phyloP scores from a whole-genome alignment of 2,888 invertebrate species.

The Lobophora halterata region DNA sequence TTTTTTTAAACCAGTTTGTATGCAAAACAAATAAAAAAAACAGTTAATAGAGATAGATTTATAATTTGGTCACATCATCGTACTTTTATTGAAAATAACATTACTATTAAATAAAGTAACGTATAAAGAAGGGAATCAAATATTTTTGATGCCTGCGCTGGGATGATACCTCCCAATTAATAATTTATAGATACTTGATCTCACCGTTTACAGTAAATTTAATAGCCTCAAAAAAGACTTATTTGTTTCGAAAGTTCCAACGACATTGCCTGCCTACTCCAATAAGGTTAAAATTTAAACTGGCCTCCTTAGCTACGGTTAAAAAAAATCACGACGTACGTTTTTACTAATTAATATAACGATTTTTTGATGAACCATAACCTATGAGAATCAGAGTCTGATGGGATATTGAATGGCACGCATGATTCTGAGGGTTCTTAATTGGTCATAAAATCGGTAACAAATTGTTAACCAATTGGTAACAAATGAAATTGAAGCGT shows the following conservation, averaged over 20 bases:
- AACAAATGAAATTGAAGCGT: neutral
- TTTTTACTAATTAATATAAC: conserved; percentile 33
- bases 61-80: no score
- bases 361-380: conserved; percentile 41
- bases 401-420: conserved; percentile 26
- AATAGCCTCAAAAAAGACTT: conserved; percentile 44
- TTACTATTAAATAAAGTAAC: no score
- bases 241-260: conserved; percentile 55
- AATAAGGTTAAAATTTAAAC: conserved; percentile 50
- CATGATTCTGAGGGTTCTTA: conserved; percentile 17
- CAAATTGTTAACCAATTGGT: conserved; percentile 19
- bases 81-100: no score
- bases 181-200: no score
- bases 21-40: no score
- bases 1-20: no score
- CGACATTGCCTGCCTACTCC: conserved; percentile 45
- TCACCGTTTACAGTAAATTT: conserved; percentile 9
- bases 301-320: conserved; percentile 30
- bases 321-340: conserved; percentile 29
- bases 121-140: no score
- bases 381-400: conserved; percentile 42
- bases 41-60: no score
- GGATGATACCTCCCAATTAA: no score
- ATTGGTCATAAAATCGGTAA: conserved; percentile 17
- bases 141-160: no score